These are phyloP conservation scores for Staurois parvus DNA, from an alignment of 2,797 vertebrate species.

Conservation along the genomic window DNA sequence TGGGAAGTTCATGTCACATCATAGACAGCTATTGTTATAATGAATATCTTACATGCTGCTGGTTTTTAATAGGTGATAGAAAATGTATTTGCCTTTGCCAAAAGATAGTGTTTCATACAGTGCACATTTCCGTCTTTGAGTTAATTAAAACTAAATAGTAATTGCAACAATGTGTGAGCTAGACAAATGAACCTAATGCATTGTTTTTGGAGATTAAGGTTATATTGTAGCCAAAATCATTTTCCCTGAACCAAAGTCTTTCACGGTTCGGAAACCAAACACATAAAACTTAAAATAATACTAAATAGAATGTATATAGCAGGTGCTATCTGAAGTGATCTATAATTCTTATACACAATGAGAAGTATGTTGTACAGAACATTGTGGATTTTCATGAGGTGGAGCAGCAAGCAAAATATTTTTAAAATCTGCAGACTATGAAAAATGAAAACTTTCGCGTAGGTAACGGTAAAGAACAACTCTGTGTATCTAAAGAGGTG, in stretches of 20 bases:
- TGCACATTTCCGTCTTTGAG: slow-evolving; percentile 29
- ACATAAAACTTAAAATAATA: neutral
- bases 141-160: slow-evolving; percentile 33
- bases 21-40: slow-evolving; percentile 29
- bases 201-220: slow-evolving; percentile 18
- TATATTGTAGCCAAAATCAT: slow-evolving; percentile 18
- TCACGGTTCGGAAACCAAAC: slow-evolving; percentile 6
- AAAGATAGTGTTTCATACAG: slow-evolving; percentile 39
- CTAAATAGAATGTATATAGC: neutral
- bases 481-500: too few species aligned
- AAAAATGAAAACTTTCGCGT: neutral
- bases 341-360: neutral
- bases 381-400: neutral
- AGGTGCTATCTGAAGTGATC: neutral
- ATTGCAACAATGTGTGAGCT: slow-evolving; percentile 20
- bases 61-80: slow-evolving; percentile 51
- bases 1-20: slow-evolving; percentile 40
- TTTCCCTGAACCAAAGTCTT: slow-evolving; percentile 20
- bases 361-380: neutral
- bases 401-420: neutral
- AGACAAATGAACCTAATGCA: neutral
- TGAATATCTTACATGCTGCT: slow-evolving; percentile 18
- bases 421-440: neutral
- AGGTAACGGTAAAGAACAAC: too few species aligned
- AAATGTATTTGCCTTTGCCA: slow-evolving; percentile 18